Percentiles rank a stretch among this genome's conserved stretches.
phyloP scores from a whole-genome alignment of 2,888 invertebrate genomes.

The Caenorhabditis imperialis region DNA sequence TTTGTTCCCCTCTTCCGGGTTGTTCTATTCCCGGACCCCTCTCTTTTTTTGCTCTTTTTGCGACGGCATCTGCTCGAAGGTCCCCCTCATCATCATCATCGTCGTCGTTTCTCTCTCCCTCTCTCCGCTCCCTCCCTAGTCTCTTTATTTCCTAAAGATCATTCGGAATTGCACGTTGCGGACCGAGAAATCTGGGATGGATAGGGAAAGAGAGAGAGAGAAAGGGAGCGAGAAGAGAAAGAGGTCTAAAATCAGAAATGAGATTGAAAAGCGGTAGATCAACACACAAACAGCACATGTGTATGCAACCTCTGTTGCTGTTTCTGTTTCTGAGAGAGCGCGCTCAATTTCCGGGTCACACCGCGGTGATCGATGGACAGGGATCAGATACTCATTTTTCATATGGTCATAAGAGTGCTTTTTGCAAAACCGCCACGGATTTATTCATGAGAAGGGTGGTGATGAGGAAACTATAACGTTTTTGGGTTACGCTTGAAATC shows the following conservation, averaged over 20 bases:
- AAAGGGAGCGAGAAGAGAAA: not conserved
- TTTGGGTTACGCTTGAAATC: too few species aligned
- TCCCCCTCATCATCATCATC: conserved; percentile 36
- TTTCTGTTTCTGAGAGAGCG: not conserved
- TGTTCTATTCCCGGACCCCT: conserved; percentile 37
- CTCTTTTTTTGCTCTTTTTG: conserved; percentile 1
- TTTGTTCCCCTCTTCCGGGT: conserved; percentile 49
- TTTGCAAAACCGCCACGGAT: too few species aligned
- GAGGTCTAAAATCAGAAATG: not conserved
- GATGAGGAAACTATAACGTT: too few species aligned
- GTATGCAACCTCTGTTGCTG: not conserved
- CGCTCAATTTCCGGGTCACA: conserved; percentile 14
- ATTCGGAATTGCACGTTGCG: conserved; percentile 43
- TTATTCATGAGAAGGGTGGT: too few species aligned
- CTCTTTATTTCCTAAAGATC: conserved; percentile 37
- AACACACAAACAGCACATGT: conserved; percentile 51
- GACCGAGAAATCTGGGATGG: conserved; percentile 8
- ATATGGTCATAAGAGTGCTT: too few species aligned
- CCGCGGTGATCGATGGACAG: conserved; percentile 33
- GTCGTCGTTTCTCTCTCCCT: conserved; percentile 10
- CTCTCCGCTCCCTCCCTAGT: conserved; percentile 1
- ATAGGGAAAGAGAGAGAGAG: too few species aligned
- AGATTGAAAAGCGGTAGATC: conserved; percentile 38
- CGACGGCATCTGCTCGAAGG: conserved; percentile 13
- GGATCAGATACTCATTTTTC: conserved; percentile 6